phyloP scores from a whole-genome alignment of 2,113 vertebrate species.

The Mellivora capensis region DNA sequence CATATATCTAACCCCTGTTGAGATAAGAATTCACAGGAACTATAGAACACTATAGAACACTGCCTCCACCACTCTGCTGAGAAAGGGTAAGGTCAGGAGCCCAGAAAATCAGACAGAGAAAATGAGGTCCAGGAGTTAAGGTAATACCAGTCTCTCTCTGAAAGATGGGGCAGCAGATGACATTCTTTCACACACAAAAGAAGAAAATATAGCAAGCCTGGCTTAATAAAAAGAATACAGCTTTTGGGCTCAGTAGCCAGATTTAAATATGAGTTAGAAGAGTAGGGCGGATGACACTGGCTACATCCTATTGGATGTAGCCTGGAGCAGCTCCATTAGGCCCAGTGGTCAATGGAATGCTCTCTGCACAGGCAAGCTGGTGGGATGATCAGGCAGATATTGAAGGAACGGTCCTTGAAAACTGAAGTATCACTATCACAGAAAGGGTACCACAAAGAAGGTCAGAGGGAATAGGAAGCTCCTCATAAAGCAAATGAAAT shows the following conservation, averaged over 20 bases:
- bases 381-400: background rate
- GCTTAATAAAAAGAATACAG: background rate
- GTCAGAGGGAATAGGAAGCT: background rate
- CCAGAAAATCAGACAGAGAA: background rate
- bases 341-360: background rate
- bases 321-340: background rate
- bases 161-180: background rate
- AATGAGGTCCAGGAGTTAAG: background rate
- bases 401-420: background rate
- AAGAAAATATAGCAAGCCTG: background rate
- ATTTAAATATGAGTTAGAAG: background rate
- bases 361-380: background rate
- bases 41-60: background rate
- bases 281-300: accelerated
- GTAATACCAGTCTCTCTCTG: background rate
- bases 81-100: background rate
- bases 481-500: background rate
- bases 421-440: background rate
- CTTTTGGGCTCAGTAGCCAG: background rate
- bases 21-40: background rate
- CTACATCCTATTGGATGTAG: accelerated
- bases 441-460: background rate
- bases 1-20: background rate
- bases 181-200: background rate
- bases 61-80: background rate